Percentiles rank a stretch among this genome's conserved stretches.
Evolutionary conservation across 2,797 vertebrate species (phyloP).

Genomic region (Falco biarmicus): DNA sequence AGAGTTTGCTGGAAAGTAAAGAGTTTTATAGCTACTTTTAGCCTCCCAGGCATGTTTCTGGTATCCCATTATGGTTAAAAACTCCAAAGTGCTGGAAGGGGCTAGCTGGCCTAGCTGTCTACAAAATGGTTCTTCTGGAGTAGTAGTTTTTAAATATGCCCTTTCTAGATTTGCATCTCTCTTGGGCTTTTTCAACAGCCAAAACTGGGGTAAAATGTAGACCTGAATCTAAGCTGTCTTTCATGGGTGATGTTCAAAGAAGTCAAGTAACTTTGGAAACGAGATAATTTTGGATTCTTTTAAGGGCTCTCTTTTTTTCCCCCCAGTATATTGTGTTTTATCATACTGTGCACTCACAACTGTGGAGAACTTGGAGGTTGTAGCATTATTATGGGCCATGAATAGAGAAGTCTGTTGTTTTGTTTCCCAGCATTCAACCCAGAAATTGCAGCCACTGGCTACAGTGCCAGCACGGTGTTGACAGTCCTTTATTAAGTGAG

Average conservation of each 20-base stretch:
- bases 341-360: not conserved
- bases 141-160: not conserved
- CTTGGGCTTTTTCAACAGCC: not conserved
- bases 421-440: not conserved
- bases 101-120: not conserved
- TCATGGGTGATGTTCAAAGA: not conserved
- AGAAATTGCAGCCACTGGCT: not conserved
- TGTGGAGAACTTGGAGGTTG: rapidly evolving
- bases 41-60: not conserved
- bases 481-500: not conserved
- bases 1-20: not conserved
- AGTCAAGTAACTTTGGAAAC: not conserved
- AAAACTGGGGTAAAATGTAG: not conserved
- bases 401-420: not conserved
- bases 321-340: not conserved
- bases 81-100: not conserved
- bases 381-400: not conserved
- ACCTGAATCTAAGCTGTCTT: not conserved
- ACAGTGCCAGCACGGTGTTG: not conserved
- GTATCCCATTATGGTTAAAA: not conserved
- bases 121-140: not conserved
- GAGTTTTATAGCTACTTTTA: not conserved
- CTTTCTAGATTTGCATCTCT: not conserved
- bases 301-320: not conserved
- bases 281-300: not conserved